A percentile compares a stretch with the other conserved stretches of the same genome.
Conservation (phyloP, 2,113 vertebrate genomes). For the Murina feae region DNA sequence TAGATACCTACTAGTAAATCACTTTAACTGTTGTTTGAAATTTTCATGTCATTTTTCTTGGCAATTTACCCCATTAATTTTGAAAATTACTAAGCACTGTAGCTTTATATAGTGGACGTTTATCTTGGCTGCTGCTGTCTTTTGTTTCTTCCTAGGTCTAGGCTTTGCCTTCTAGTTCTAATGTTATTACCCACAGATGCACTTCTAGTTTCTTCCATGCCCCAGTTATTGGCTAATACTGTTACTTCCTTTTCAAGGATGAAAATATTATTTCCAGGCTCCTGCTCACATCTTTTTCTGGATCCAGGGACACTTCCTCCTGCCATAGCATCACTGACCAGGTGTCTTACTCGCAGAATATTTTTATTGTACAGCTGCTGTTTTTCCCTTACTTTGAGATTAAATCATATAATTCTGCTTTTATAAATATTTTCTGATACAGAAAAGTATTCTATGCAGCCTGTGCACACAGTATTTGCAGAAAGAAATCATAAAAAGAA, state of each 20-base stretch:
- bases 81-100: neutral
- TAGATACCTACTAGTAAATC: neutral
- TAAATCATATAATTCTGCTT: neutral
- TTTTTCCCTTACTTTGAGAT: neutral
- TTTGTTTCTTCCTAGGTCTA: neutral
- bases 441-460: neutral
- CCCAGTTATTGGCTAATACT: neutral
- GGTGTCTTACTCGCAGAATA: neutral
- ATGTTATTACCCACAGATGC: neutral
- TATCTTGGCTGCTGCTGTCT: neutral
- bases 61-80: neutral
- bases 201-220: neutral
- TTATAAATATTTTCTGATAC: neutral
- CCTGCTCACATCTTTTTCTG: neutral
- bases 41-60: neutral
- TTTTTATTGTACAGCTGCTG: neutral
- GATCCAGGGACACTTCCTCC: neutral
- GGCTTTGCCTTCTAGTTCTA: neutral
- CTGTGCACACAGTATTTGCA: neutral
- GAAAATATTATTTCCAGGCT: neutral
- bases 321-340: neutral
- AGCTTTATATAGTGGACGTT: neutral
- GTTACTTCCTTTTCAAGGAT: neutral
- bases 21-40: neutral
- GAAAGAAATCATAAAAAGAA: neutral